A percentile compares a stretch with the other conserved stretches of the same genome.
Conservation (phyloP, 1,140 invertebrate genomes). For the Caenorhabditis latens region DNA sequence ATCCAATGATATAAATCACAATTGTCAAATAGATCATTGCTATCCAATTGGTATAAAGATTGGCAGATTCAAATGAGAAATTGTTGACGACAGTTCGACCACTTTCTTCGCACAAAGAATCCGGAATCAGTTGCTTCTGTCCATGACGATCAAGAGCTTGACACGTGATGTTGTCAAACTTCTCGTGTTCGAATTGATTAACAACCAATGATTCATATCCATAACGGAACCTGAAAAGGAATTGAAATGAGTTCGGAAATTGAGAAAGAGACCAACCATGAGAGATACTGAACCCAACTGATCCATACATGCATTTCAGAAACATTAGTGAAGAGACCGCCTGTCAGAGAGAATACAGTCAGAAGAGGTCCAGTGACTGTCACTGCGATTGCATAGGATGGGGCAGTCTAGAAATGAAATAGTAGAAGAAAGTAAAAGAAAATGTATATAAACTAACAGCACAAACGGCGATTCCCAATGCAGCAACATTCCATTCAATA, state of each 20-base stretch:
- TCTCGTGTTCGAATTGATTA: constrained; percentile 67
- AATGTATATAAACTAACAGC: neutral
- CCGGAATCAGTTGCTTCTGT: neutral
- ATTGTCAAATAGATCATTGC: constrained; percentile 69
- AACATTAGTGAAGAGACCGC: constrained; percentile 73
- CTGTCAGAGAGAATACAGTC: constrained; percentile 72
- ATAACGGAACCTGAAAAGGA: constrained; percentile 68
- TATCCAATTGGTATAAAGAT: constrained; percentile 67
- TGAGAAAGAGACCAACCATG: constrained; percentile 61
- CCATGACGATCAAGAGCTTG: neutral
- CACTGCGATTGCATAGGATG: constrained; percentile 60
- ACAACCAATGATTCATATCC: constrained; percentile 72
- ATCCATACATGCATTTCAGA: constrained; percentile 63
- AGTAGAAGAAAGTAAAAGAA: constrained; percentile 65
- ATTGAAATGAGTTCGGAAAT: neutral
- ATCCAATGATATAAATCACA: constrained; percentile 67
- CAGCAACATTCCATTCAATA: constrained; percentile 60
- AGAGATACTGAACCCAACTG: constrained; percentile 72
- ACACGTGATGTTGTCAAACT: constrained; percentile 62
- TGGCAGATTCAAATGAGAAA: constrained; percentile 61
- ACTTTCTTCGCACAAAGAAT: constrained; percentile 14
- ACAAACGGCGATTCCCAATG: constrained; percentile 53
- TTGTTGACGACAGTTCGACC: constrained; percentile 6
- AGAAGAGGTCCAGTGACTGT: constrained; percentile 70
- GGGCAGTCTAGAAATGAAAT: constrained; percentile 56